Evolutionary conservation across 2,888 invertebrate genomes (phyloP).

Genomic region (Taenaris catops): DNA sequence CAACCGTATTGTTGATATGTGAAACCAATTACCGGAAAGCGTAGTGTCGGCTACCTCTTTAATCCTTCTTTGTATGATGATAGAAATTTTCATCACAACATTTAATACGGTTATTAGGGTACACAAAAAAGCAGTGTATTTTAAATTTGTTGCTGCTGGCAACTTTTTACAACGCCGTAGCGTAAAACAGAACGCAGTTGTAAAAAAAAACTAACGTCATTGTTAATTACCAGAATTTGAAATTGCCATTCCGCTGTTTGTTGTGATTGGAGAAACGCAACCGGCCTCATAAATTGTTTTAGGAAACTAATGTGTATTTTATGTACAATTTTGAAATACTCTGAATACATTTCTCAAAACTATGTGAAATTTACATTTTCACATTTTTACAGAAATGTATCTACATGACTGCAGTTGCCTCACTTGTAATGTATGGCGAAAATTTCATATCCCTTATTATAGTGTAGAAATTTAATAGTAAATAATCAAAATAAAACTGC

Average conservation of each 20-base stretch:
- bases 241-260: constrained; percentile 28
- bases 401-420: constrained; percentile 33
- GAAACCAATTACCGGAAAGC: too few species aligned
- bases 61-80: constrained; percentile 25
- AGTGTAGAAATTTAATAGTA: too few species aligned
- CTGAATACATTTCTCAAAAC: constrained; percentile 34
- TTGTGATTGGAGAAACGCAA: constrained; percentile 20
- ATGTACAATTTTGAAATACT: constrained; percentile 33
- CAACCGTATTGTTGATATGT: too few species aligned
- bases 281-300: constrained; percentile 22
- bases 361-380: constrained; percentile 36
- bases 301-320: constrained; percentile 24
- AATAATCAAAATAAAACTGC: too few species aligned
- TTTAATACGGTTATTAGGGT: constrained; percentile 32
- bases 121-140: constrained; percentile 33
- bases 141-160: constrained; percentile 35
- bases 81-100: constrained; percentile 23
- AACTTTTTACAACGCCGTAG: constrained; percentile 30
- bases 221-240: constrained; percentile 31
- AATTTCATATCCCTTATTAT: too few species aligned
- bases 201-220: constrained; percentile 33
- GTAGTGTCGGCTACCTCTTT: too few species aligned
- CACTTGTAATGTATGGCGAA: constrained; percentile 37
- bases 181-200: constrained; percentile 33
- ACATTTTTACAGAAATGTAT: too few species aligned